Evolutionary conservation across 1,140 invertebrate species (phyloP), one percentile per base, ranked within the genome.

Genomic region (Drosophila guanche): DNA sequence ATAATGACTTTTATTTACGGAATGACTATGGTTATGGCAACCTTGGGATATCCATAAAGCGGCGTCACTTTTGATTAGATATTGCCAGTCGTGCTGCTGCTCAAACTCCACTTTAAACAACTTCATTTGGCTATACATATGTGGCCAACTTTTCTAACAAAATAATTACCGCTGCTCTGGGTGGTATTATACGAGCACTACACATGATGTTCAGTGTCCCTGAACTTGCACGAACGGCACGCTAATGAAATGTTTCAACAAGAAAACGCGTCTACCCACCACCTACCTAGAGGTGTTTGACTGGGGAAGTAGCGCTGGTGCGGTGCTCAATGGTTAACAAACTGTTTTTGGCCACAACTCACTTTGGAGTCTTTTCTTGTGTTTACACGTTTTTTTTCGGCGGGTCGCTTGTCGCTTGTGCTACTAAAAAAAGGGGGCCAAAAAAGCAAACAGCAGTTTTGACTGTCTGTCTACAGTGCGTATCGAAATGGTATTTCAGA

Each of bases 161-260:
- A 12, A 37, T 37, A 37, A 37, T 12, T 37, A 10, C 33, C 33
- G 33, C 33, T 12, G 42, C 37, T 52, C 29, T 47, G 29, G 25
- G 25, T 43, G 42, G 42, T 37, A 71, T 60, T 62, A 52, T 62
- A 53, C 33, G 56, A 61, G 56, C 48, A 59, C 61, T 53, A 50
- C 8, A 37, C 33, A 37, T 10, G 22, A 73, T 52, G 52, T 43
- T 65, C 59, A 46, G 20, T 62, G 79, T 69, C 79, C 79, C 79
- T 83, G 79, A 83, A 83, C 79, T 83, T 83, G 79, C 62, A 42
- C 68, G 78, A 77, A 48, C 51, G 48, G 20, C 65, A 61, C 77
- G 58, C 52, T 56, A 73, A 74, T 63, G 60, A 74, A 56, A 57
- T 27, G 43, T 40, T 52, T 48, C 12, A 70, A 52, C 57, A 40